A percentile compares a stretch with the other conserved stretches of the same genome.
phyloP scores from a whole-genome alignment of 2,113 vertebrate genomes.

The Malurus elegans region DNA sequence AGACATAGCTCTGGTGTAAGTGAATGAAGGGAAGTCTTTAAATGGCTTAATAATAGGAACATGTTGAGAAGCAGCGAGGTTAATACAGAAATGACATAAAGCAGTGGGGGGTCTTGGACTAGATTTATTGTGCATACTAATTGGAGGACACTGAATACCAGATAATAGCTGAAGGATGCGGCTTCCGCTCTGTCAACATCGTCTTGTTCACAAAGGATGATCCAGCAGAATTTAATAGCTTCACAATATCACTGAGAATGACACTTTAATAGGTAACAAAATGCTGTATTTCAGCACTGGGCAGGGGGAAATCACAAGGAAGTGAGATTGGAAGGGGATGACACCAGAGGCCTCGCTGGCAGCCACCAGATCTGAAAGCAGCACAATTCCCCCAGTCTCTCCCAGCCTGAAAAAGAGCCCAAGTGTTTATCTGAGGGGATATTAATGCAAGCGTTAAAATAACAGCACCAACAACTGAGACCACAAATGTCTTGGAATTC shows the following conservation, averaged over 20 bases:
- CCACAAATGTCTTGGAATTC: neutral
- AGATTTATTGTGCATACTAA: constrained; percentile 71
- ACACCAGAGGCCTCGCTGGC: neutral
- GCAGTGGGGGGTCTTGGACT: constrained; percentile 65
- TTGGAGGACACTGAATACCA: constrained; percentile 72
- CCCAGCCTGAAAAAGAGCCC: neutral
- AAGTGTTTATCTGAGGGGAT: neutral
- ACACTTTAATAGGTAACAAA: constrained; percentile 64
- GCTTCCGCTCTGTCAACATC: constrained; percentile 63
- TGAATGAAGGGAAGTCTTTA: constrained; percentile 65
- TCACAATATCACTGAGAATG: constrained; percentile 48
- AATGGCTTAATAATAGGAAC: constrained; percentile 77
- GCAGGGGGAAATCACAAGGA: constrained; percentile 27
- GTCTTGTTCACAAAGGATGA: constrained; percentile 70
- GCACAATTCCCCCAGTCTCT: neutral
- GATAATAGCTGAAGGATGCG: constrained; percentile 71
- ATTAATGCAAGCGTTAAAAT: neutral
- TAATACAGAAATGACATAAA: constrained; percentile 75
- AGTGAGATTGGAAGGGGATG: constrained; percentile 30
- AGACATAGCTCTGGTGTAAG: constrained; percentile 45
- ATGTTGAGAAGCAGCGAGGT: constrained; percentile 74
- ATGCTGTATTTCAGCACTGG: constrained; percentile 35
- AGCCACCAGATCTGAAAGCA: neutral
- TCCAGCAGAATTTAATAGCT: constrained; percentile 69
- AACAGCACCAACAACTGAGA: neutral